phyloP scores from a whole-genome alignment of 2,113 vertebrate genomes.

The Motacilla tschutschensis region DNA sequence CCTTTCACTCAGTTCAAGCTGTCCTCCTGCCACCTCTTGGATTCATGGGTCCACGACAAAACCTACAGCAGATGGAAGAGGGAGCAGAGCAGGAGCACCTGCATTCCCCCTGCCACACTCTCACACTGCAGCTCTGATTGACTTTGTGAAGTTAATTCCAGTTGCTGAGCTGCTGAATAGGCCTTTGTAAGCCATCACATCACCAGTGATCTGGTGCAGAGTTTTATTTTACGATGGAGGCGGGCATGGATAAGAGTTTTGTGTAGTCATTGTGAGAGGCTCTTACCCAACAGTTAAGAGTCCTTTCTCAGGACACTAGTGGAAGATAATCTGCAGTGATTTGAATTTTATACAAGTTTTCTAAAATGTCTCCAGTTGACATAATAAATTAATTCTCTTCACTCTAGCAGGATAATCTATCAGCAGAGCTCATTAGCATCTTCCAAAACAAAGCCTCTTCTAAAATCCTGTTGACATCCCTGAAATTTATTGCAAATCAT shows the following conservation, averaged over 20 bases:
- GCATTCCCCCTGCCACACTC: neutral
- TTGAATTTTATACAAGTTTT: conserved; percentile 24
- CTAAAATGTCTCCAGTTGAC: conserved; percentile 20
- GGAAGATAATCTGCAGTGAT: neutral
- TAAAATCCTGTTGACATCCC: conserved; percentile 27
- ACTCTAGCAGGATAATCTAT: conserved; percentile 22
- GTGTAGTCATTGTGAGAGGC: neutral
- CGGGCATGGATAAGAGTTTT: neutral
- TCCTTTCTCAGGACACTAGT: neutral
- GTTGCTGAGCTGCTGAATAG: neutral
- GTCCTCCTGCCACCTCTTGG: neutral
- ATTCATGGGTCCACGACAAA: neutral
- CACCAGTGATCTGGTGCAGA: neutral
- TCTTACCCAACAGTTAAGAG: neutral
- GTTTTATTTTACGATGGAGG: neutral
- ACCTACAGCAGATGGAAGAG: neutral
- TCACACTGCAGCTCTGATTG: neutral
- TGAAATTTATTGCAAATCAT: conserved; percentile 31
- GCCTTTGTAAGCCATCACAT: neutral
- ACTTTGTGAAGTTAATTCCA: neutral
- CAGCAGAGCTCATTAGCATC: conserved; percentile 41
- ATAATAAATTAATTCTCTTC: conserved; percentile 21
- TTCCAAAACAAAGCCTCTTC: conserved; percentile 34
- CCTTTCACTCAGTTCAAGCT: neutral
- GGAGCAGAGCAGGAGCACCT: neutral